A percentile compares a stretch with the other conserved stretches of the same genome.
Evolutionary conservation across 2,113 vertebrate genomes (phyloP).

Genomic region (Crotalus helleri): DNA sequence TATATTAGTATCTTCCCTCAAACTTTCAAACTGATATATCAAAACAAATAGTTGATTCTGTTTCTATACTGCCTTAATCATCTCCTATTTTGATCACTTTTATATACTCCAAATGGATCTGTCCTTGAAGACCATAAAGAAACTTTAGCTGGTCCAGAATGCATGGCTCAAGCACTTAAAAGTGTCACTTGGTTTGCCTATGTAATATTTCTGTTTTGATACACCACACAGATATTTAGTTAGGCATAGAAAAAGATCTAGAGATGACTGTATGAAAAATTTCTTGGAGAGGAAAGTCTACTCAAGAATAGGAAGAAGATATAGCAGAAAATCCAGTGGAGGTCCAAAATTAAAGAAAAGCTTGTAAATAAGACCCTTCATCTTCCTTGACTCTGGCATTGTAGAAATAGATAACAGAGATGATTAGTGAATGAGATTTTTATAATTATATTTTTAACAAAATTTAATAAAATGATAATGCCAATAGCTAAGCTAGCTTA

Average conservation of each 20-base stretch:
- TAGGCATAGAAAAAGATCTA: neutral
- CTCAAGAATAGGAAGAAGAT: neutral
- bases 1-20: neutral
- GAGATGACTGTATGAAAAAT: neutral
- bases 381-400: neutral
- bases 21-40: neutral
- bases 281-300: neutral
- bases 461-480: neutral
- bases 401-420: neutral
- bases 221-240: neutral
- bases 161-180: neutral
- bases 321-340: neutral
- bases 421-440: neutral
- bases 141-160: neutral
- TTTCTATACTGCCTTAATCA: neutral
- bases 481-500: neutral
- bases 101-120: neutral
- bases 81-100: neutral
- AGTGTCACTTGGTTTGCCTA: neutral
- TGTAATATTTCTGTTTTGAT: neutral
- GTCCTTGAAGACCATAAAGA: neutral
- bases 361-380: neutral
- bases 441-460: neutral
- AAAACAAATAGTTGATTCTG: neutral
- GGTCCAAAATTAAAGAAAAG: neutral